A percentile compares a stretch with the other conserved stretches of the same genome.
phyloP scores from a whole-genome alignment of 64 coral and sea anemone genomes.

The Platygyra sinensis region DNA sequence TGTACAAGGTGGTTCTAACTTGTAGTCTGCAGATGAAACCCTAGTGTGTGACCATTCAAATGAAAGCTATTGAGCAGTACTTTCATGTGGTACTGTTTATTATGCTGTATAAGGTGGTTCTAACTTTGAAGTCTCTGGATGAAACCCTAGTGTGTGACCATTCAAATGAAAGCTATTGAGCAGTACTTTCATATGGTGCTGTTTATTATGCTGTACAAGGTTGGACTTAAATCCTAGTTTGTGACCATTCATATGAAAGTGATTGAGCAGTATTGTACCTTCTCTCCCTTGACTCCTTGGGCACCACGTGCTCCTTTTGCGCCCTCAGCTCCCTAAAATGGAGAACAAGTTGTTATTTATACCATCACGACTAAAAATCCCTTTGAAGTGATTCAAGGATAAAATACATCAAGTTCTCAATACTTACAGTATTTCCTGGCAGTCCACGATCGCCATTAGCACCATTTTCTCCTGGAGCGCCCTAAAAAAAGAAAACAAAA shows the following conservation, averaged over 20 bases:
- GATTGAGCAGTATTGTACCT: conserved; percentile 7
- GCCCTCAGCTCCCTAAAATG: conserved; percentile 32
- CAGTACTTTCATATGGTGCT: too few relatives aligned
- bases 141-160: too few relatives aligned
- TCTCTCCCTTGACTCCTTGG: conserved; percentile 33
- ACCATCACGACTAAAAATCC: not conserved
- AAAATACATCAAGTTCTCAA: not conserved
- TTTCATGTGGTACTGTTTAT: too few relatives aligned
- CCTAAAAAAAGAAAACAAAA: conserved; percentile 7
- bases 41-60: not conserved
- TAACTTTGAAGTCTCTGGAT: too few relatives aligned
- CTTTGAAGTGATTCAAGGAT: not conserved
- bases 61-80: not conserved
- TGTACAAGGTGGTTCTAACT: too few relatives aligned
- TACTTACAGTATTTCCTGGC: conserved; percentile 11
- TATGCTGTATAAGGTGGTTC: too few relatives aligned
- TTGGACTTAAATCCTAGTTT: too few relatives aligned
- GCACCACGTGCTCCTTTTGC: conserved; percentile 50
- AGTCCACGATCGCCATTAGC: conserved; percentile 40
- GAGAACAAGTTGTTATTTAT: not conserved
- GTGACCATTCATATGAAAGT: too few relatives aligned
- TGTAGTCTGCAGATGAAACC: too few relatives aligned
- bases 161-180: too few relatives aligned
- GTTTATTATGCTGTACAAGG: too few relatives aligned
- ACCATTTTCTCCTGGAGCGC: conserved; percentile 49